Base-by-base conservation (phyloP, 2,113 vertebrate genomes). In the Ptyas mucosa region DNA sequence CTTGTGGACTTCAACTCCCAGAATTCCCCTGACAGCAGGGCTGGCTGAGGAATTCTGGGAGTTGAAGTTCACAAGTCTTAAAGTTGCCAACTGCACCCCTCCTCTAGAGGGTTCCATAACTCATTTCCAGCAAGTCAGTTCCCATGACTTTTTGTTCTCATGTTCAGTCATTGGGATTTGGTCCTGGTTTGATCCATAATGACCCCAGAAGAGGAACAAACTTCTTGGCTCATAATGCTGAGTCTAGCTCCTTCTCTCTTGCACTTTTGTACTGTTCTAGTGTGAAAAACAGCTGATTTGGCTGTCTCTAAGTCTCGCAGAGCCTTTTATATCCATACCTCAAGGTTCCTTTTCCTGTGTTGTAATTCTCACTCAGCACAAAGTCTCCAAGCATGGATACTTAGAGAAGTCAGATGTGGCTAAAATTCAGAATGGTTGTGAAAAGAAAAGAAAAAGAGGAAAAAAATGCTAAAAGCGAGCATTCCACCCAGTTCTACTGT, bases 271-370 rank as follows among this genome's bases (percentile, higher is more conserved):
- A 18, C 9, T 29, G 20, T 46, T 92, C 64, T 54, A 87, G 5
- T 58, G 85, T 92, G 24, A 69, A 92, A 95, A 90, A 29, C 94
- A 86, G 57, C 89, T 90, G 89, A 88, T 14, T 10, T 0, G 93
- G 88, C 89, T 87, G 7, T 69, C 46, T 93, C 54, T 49, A 51
- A 10, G 91, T 39, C 39, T 88, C 8, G 89, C 95, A 54, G 46
- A 89, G 21, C 14, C 3, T 93, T 92, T 64, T 0, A 0, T 26
- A 21, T 52, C 88, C 90, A 90, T 12, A 64, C 8, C 23, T 57
- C 2, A 46, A 81, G 90, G 93, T 94, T 95, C 94, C 90, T 26
- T 96, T 96, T 95, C 95, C 92, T 88, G 58, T 92, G 92, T 92
- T 11, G 81, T 85, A 91, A 89, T 24, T 20, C 58, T 2, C 23